These are phyloP conservation scores for Battus philenor DNA, from an alignment of 1,140 invertebrate genomes.

Conservation along the genomic window DNA sequence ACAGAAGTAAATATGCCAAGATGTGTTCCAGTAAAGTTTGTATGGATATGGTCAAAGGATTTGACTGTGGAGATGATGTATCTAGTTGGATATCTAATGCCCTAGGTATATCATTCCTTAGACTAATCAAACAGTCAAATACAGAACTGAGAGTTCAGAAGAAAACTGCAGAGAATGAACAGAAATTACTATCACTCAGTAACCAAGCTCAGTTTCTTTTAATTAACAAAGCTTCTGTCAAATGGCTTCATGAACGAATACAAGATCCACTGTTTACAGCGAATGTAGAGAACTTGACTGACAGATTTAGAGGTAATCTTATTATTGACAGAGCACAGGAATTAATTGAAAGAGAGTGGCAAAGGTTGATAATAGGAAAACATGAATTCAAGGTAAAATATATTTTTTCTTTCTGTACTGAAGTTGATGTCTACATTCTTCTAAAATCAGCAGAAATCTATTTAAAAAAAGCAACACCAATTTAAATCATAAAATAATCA, in stretches of 20 bases:
- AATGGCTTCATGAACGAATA: conserved; percentile 81
- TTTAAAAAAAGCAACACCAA: too few relatives aligned
- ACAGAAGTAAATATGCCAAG: conserved; percentile 44
- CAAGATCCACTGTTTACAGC: conserved; percentile 71
- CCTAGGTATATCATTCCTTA: conserved; percentile 80
- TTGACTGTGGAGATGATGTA: conserved; percentile 89
- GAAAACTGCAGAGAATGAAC: conserved; percentile 42
- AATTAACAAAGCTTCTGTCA: conserved; percentile 85
- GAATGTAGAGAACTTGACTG: conserved; percentile 75
- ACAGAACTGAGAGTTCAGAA: conserved; percentile 54
- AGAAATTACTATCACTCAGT: conserved; percentile 81
- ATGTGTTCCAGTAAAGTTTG: conserved; percentile 90
- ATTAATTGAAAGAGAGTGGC: conserved; percentile 88
- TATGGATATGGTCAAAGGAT: conserved; percentile 85
- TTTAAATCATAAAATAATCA: too few relatives aligned
- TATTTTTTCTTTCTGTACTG: too few relatives aligned
- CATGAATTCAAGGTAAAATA: conserved; percentile 78
- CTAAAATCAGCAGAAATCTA: too few relatives aligned
- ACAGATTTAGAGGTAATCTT: conserved; percentile 83
- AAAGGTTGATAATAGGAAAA: conserved; percentile 82
- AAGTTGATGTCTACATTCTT: too few relatives aligned
- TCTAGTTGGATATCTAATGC: conserved; percentile 85
- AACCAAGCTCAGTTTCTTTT: conserved; percentile 94
- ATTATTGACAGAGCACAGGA: conserved; percentile 78
- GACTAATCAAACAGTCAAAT: conserved; percentile 81